phyloP scores from a whole-genome alignment of 2,797 vertebrate genomes.

The Remorina albescens region DNA sequence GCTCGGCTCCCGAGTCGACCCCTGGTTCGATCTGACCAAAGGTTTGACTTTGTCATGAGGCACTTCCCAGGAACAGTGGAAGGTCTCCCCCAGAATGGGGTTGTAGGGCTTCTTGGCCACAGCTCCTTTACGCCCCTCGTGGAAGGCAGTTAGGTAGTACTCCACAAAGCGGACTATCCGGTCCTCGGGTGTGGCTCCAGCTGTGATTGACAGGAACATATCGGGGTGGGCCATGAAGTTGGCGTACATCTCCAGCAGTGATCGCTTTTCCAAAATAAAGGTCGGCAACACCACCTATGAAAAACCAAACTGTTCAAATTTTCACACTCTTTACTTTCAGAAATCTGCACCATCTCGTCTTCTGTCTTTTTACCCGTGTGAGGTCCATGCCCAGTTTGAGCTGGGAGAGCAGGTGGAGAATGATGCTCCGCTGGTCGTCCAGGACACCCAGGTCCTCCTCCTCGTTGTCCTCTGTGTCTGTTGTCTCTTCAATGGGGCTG shows the following conservation, averaged over 20 bases:
- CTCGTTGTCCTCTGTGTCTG: slow-evolving; percentile 91
- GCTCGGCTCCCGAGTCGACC: slow-evolving; percentile 56
- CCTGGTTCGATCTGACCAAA: slow-evolving; percentile 74
- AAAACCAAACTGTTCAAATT: background rate
- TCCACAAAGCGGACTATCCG: slow-evolving; percentile 93
- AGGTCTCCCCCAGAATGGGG: slow-evolving; percentile 94
- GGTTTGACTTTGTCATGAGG: slow-evolving; percentile 89
- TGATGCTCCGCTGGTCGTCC: slow-evolving; percentile 95
- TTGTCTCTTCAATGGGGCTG: slow-evolving; percentile 90
- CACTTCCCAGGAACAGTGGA: slow-evolving; percentile 96
- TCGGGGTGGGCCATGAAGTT: slow-evolving; percentile 98
- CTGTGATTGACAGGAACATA: slow-evolving; percentile 92
- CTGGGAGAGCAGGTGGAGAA: slow-evolving; percentile 97
- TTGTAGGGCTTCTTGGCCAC: slow-evolving; percentile 98
- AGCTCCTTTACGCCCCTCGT: slow-evolving; percentile 93
- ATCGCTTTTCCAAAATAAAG: slow-evolving; percentile 96
- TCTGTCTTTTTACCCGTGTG: slow-evolving; percentile 87
- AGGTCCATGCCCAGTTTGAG: slow-evolving; percentile 98
- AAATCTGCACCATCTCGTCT: background rate
- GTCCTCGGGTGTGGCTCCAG: slow-evolving; percentile 90
- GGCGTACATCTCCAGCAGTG: slow-evolving; percentile 96
- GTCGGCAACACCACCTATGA: slow-evolving; percentile 94
- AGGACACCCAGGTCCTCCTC: slow-evolving; percentile 93
- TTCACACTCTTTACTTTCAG: background rate
- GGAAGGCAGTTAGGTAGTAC: slow-evolving; percentile 96